Percentiles rank a stretch among this genome's conserved stretches.
Conservation (phyloP, 2,113 vertebrate genomes). For the Gymnorhina tibicen region DNA sequence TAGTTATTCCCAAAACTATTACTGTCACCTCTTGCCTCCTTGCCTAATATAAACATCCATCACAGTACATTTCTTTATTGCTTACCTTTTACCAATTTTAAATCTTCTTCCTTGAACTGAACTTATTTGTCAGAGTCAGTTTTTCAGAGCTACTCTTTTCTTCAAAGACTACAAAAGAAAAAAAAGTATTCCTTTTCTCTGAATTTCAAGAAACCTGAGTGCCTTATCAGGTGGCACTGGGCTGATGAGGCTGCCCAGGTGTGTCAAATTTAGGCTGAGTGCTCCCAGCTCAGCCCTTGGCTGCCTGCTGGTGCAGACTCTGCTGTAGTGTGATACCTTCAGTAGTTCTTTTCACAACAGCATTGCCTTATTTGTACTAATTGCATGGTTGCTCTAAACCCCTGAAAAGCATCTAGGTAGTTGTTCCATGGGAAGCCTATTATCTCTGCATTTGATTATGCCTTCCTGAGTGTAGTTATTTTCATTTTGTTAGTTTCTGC, state of each 20-base stretch:
- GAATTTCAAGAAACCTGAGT: neutral
- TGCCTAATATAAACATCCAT: neutral
- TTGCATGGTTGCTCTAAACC: neutral
- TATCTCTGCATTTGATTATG: neutral
- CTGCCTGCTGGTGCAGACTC: neutral
- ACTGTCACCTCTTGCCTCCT: neutral
- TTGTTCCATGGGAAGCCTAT: neutral
- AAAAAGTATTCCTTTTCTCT: neutral
- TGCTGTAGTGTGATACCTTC: neutral
- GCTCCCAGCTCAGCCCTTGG: neutral
- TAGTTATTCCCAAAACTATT: neutral
- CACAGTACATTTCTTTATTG: neutral
- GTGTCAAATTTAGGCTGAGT: neutral
- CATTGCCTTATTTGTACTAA: neutral
- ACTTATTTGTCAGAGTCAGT: neutral
- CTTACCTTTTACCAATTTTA: neutral
- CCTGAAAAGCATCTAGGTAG: neutral
- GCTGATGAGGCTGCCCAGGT: neutral
- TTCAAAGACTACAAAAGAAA: neutral
- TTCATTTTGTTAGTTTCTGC: neutral
- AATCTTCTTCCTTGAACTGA: neutral
- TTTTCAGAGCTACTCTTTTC: neutral
- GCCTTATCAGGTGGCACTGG: accelerated
- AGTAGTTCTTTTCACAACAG: neutral
- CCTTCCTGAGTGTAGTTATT: neutral